Evolutionary conservation across 2,113 vertebrate genomes (phyloP).

Genomic region (Neomonachus schauinslandi): DNA sequence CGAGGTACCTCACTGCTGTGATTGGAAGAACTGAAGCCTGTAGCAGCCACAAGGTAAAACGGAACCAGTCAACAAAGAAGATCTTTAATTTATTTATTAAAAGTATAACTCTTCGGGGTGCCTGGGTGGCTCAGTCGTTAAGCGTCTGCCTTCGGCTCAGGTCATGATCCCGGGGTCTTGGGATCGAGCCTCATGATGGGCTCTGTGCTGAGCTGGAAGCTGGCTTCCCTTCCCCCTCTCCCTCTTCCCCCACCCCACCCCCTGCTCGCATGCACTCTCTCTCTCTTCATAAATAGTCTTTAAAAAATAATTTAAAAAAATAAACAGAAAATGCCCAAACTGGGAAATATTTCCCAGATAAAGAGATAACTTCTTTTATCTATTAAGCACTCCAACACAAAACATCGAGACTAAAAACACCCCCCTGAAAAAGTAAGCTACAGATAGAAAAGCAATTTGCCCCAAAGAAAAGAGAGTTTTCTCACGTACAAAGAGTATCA

Average conservation of each 20-base stretch:
- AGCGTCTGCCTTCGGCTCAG: neutral
- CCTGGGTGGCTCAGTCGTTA: neutral
- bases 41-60: neutral
- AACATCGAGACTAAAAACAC: neutral
- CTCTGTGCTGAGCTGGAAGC: neutral
- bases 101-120: neutral
- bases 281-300: neutral
- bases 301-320: neutral
- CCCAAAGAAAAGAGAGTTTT: neutral
- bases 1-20: too few species aligned
- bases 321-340: neutral
- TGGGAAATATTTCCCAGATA: neutral
- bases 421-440: neutral
- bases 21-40: neutral
- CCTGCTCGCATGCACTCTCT: accelerated
- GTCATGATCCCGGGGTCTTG: neutral
- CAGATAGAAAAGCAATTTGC: neutral
- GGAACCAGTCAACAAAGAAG: neutral
- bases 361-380: neutral
- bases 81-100: neutral
- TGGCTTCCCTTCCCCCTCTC: neutral
- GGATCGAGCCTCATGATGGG: neutral
- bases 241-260: neutral
- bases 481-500: neutral
- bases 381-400: neutral